Conservation (phyloP, 2,888 invertebrate species). For the Neoscelio sp. region DNA sequence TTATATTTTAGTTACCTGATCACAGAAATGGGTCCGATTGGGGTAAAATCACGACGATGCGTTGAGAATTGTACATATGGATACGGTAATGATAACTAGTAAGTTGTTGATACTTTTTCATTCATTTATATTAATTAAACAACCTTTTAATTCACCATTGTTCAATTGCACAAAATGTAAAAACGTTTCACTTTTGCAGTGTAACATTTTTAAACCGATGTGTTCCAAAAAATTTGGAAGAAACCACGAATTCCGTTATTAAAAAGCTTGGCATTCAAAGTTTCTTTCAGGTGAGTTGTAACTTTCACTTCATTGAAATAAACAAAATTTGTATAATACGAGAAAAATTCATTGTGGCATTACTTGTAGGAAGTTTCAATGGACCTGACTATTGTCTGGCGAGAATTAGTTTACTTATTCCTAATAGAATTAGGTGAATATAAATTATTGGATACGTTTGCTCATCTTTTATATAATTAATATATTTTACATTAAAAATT, state of each 20-base stretch:
- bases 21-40: conserved; percentile 64
- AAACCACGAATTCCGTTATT: conserved; percentile 82
- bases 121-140: not conserved
- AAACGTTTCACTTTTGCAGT: conserved; percentile 79
- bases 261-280: conserved; percentile 84
- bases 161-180: not conserved
- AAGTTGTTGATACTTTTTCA: not conserved
- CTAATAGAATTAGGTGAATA: conserved; percentile 85
- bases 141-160: not conserved
- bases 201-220: conserved; percentile 84
- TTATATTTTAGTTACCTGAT: conserved; percentile 72
- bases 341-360: conserved; percentile 9
- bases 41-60: conserved; percentile 78
- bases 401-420: conserved; percentile 85
- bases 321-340: not conserved
- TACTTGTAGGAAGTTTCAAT: conserved; percentile 84
- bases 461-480: no score
- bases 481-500: not conserved
- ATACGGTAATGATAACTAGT: conserved; percentile 26
- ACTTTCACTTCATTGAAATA: not conserved
- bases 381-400: conserved; percentile 86
- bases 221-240: conserved; percentile 82
- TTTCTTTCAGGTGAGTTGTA: conserved; percentile 83
- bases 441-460: no score
- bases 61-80: conserved; percentile 76